These are phyloP conservation scores for Benthosema pterotum DNA, from an alignment of 2,797 vertebrate genomes.

Conservation along the genomic window DNA sequence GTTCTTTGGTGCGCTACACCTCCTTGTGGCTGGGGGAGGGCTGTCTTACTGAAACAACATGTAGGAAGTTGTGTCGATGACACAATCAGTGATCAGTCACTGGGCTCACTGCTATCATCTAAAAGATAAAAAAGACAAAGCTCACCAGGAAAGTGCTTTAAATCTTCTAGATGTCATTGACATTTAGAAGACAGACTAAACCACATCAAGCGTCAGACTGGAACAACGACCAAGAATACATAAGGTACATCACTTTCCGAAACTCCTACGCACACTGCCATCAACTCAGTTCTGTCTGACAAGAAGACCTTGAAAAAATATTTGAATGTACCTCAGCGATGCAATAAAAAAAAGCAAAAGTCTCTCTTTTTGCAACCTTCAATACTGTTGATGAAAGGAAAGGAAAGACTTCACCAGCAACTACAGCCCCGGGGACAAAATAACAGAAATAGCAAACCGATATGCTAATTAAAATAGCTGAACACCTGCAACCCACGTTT, in stretches of 20 bases:
- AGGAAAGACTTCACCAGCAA: background rate
- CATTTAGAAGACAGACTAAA: too few species aligned
- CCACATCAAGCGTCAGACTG: background rate
- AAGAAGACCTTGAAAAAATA: slow-evolving; percentile 4
- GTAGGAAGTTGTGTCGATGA: too few species aligned
- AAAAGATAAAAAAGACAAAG: too few species aligned
- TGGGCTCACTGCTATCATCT: too few species aligned
- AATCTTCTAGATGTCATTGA: too few species aligned
- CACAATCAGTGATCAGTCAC: too few species aligned
- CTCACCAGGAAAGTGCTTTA: too few species aligned
- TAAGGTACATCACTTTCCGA: background rate
- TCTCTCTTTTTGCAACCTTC: background rate
- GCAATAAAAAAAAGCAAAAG: background rate
- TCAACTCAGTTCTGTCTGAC: too few species aligned
- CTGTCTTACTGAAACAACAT: too few species aligned
- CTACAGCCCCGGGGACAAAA: background rate
- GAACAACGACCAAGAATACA: slow-evolving; percentile 1
- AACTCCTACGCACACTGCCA: too few species aligned
- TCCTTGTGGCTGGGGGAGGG: too few species aligned
- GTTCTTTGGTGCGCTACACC: too few species aligned
- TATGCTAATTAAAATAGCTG: background rate
- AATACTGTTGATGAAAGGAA: background rate
- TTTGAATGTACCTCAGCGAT: background rate
- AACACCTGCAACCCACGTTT: background rate
- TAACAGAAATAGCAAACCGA: background rate